A percentile compares a stretch with the other conserved stretches of the same genome.
These are phyloP conservation scores for Botrylloides violaceus DNA, from an alignment of 23 tunicate species.

Conservation along the genomic window DNA sequence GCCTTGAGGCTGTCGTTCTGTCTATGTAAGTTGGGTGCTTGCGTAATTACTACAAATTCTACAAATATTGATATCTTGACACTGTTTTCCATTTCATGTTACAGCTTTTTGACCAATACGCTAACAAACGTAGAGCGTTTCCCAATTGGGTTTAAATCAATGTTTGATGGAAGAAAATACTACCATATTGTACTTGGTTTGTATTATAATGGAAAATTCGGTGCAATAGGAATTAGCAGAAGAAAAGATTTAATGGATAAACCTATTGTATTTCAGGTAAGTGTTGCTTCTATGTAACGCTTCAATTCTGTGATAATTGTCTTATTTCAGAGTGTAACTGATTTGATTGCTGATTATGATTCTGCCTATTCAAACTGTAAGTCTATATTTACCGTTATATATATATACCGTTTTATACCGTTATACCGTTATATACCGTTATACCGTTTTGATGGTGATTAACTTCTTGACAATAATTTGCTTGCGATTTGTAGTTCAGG, in stretches of 20 bases:
- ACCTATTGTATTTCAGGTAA: conserved; percentile 59
- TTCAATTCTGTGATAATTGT: neutral
- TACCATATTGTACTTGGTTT: conserved; percentile 93
- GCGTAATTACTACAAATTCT: neutral
- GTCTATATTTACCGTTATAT: too few relatives aligned
- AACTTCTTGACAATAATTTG: neutral
- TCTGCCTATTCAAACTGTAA: conserved; percentile 52
- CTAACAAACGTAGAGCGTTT: conserved; percentile 60
- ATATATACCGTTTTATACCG: too few relatives aligned
- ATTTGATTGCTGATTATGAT: conserved; percentile 37
- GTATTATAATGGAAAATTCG: conserved; percentile 49
- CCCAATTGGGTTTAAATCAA: conserved; percentile 90
- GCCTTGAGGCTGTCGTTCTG: conserved; percentile 82
- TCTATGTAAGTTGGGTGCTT: conserved; percentile 30
- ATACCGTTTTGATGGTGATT: too few relatives aligned
- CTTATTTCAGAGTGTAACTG: conserved; percentile 30
- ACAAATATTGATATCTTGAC: too few relatives aligned
- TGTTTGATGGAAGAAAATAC: conserved; percentile 57
- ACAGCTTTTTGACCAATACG: conserved; percentile 56
- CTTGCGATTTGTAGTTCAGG: neutral
- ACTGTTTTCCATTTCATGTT: too few relatives aligned
- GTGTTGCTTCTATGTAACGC: neutral
- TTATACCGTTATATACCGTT: too few relatives aligned
- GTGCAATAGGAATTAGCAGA: conserved; percentile 78
- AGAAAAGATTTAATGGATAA: conserved; percentile 79